These are phyloP conservation scores for Falco punctatus DNA, from an alignment of 2,113 vertebrate genomes.

Conservation along the genomic window DNA sequence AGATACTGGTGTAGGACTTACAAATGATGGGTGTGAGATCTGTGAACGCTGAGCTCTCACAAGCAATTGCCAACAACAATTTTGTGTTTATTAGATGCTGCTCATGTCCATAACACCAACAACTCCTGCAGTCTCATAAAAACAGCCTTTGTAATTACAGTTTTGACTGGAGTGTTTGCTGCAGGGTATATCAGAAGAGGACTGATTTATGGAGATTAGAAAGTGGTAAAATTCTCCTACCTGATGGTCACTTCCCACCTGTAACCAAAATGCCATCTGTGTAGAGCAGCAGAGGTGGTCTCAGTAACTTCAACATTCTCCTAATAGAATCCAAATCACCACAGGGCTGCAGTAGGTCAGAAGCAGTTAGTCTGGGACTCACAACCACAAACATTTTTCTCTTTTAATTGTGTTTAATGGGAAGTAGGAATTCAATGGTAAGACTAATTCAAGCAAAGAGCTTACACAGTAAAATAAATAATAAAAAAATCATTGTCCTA, in stretches of 20 bases:
- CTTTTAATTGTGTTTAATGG: neutral
- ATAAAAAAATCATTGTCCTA: neutral
- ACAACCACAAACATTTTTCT: neutral
- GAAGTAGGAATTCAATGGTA: neutral
- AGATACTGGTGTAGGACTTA: neutral
- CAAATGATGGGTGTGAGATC: neutral
- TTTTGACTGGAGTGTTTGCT: neutral
- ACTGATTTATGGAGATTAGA: neutral
- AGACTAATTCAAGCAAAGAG: neutral
- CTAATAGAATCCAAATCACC: neutral
- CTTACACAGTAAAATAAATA: neutral
- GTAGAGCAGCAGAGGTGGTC: neutral
- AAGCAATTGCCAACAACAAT: neutral
- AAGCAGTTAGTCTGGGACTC: neutral
- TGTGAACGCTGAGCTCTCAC: neutral
- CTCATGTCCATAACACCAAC: neutral
- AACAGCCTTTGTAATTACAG: neutral
- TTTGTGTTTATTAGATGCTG: neutral
- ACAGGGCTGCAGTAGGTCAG: neutral
- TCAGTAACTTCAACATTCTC: neutral
- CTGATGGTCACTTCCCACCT: neutral
- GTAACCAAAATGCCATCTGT: neutral
- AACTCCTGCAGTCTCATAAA: neutral
- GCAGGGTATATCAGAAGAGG: neutral
- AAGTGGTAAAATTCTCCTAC: neutral